A percentile compares a stretch with the other conserved stretches of the same genome.
These are phyloP conservation scores for Sebastes trivittatus DNA, from an alignment of 2,797 vertebrate genomes.

Conservation along the genomic window DNA sequence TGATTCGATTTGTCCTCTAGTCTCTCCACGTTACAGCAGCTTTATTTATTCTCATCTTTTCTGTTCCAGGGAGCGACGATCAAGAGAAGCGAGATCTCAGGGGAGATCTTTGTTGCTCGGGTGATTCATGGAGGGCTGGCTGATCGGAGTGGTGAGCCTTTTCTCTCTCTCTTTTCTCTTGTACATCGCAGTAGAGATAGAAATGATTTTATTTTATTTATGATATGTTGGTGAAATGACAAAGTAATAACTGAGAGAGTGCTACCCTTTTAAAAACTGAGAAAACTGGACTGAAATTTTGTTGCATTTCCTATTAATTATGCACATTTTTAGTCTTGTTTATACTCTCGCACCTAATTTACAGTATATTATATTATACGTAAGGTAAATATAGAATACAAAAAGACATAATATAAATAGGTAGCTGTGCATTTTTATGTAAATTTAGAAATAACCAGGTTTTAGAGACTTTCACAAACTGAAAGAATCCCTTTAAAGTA, in stretches of 20 bases:
- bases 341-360: neutral
- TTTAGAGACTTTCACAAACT: no score
- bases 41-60: neutral
- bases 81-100: slow-evolving; percentile 91
- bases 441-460: no score
- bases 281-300: no score
- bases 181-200: neutral
- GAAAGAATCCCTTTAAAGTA: no score
- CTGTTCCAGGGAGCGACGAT: slow-evolving; percentile 93
- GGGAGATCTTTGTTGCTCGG: slow-evolving; percentile 94
- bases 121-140: slow-evolving; percentile 95
- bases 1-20: rapidly evolving
- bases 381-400: neutral
- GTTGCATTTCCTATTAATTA: neutral
- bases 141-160: slow-evolving; percentile 90
- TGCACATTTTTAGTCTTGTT: neutral
- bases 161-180: neutral
- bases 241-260: neutral
- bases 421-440: no score
- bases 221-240: neutral
- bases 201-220: neutral
- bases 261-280: neutral
- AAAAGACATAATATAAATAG: no score
- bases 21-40: neutral
- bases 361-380: neutral